These are phyloP conservation scores for Synanthedon andrenaeformis DNA, from an alignment of 2,888 invertebrate species.

Conservation along the genomic window DNA sequence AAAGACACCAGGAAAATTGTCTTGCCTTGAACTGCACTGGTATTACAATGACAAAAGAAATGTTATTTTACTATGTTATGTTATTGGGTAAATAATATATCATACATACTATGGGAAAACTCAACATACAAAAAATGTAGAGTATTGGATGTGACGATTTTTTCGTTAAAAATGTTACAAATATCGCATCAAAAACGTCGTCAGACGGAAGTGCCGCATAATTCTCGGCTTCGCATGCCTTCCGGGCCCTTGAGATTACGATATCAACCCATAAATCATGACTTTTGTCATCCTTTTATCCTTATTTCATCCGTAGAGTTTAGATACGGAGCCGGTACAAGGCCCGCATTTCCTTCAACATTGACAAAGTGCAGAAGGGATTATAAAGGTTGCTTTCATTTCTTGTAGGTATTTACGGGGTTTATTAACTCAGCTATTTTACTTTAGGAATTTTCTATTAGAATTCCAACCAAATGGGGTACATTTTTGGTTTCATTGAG, in stretches of 20 bases:
- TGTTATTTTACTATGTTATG: no score
- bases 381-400: neutral
- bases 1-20: no score
- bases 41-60: neutral
- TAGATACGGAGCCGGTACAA: neutral
- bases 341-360: neutral
- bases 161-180: no score
- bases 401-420: neutral
- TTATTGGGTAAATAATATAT: no score
- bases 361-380: constrained; percentile 1
- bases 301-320: constrained; percentile 1
- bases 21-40: neutral
- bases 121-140: no score
- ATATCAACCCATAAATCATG: constrained; percentile 6
- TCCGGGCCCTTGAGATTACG: constrained; percentile 3
- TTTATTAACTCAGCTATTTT: no score
- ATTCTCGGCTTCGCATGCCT: constrained; percentile 8
- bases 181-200: neutral
- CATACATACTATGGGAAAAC: neutral
- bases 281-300: constrained; percentile 4
- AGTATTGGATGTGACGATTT: no score
- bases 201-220: constrained; percentile 6
- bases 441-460: no score
- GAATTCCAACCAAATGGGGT: no score
- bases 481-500: no score